A percentile compares a stretch with the other conserved stretches of the same genome.
Conservation (phyloP, 1,140 invertebrate species). For the Melitaea cinxia region DNA sequence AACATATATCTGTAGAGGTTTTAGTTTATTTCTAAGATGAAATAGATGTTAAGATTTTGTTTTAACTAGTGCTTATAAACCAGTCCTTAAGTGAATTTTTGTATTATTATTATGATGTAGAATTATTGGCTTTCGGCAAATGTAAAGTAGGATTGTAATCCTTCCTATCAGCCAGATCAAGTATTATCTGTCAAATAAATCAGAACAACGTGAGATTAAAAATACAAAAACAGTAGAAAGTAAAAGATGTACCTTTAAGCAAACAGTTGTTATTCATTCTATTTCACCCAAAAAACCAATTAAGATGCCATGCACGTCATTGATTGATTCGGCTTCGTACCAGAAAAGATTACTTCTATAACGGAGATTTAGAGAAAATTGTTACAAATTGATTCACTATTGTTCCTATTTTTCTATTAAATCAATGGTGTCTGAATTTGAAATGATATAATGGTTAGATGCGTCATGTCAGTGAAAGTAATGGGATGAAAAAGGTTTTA, state of each 20-base stretch:
- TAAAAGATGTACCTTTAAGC: neutral
- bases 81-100: no score
- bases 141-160: no score
- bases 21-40: no score
- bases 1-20: no score
- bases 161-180: no score
- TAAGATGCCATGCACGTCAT: constrained; percentile 17
- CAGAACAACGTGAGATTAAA: neutral
- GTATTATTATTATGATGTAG: no score
- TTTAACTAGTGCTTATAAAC: no score
- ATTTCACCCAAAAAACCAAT: constrained; percentile 21
- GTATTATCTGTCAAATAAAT: neutral
- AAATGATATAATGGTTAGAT: neutral
- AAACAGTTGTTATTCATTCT: constrained; percentile 7
- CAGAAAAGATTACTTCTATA: constrained; percentile 24
- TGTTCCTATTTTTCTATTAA: neutral
- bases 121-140: no score
- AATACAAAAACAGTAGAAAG: constrained; percentile 8
- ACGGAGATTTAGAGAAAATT: constrained; percentile 19
- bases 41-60: no score
- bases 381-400: constrained; percentile 18
- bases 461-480: neutral
- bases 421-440: neutral
- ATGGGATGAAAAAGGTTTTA: neutral
- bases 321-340: constrained; percentile 16